These are phyloP conservation scores for Orchestes rusci DNA, from an alignment of 2,888 invertebrate species.

Conservation along the genomic window DNA sequence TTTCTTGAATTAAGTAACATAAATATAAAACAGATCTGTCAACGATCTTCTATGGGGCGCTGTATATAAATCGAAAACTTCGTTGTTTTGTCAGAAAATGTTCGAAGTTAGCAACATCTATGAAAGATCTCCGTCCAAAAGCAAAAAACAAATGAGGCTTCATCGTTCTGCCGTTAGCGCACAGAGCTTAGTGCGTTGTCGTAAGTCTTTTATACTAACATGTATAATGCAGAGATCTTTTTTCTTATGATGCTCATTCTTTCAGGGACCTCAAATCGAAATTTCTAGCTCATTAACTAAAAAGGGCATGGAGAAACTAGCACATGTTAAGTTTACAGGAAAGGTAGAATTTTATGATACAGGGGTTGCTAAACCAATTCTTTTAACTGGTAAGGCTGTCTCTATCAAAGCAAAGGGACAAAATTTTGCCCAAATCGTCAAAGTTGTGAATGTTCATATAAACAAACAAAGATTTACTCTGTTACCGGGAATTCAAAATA, in stretches of 20 bases:
- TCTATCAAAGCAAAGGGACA: constrained; percentile 47
- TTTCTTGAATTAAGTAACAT: too few species aligned
- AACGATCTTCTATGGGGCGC: too few species aligned
- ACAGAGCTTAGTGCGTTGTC: too few species aligned
- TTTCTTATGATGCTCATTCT: constrained; percentile 40
- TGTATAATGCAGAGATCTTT: too few species aligned
- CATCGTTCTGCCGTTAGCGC: too few species aligned
- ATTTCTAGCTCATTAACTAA: constrained; percentile 40
- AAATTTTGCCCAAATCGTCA: constrained; percentile 48
- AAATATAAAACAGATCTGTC: too few species aligned
- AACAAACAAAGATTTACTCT: constrained; percentile 50
- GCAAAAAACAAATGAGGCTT: too few species aligned
- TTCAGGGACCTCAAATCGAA: constrained; percentile 49
- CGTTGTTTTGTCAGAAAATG: too few species aligned
- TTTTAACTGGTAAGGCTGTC: constrained; percentile 53
- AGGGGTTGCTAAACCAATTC: constrained; percentile 52
- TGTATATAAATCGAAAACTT: too few species aligned
- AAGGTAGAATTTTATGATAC: constrained; percentile 65
- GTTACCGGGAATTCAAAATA: constrained; percentile 57
- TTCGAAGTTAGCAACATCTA: too few species aligned
- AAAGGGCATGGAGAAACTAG: constrained; percentile 52
- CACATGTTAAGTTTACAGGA: constrained; percentile 54
- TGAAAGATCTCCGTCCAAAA: too few species aligned
- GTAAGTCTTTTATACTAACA: too few species aligned
- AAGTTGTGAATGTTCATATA: constrained; percentile 53